Percentiles rank a stretch among this genome's conserved stretches.
phyloP scores from a whole-genome alignment of 1,140 invertebrate species.

The Nasonia giraulti region DNA sequence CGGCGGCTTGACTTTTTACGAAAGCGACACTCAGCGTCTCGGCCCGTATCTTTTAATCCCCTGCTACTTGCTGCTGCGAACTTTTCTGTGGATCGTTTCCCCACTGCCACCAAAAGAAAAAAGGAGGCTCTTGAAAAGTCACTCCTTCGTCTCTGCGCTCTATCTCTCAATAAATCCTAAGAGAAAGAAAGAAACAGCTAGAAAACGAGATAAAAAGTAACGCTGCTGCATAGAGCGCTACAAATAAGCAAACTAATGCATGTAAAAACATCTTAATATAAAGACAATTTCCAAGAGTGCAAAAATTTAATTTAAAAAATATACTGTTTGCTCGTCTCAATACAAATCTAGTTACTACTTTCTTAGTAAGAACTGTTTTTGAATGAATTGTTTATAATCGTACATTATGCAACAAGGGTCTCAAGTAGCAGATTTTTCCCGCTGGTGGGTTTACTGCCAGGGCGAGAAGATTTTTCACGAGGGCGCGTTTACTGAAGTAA shows the following conservation, averaged over 20 bases:
- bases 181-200: not conserved
- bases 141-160: not conserved
- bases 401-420: no score
- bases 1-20: slow-evolving; percentile 10
- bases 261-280: no score
- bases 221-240: not conserved
- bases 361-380: no score
- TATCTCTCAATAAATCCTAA: slow-evolving; percentile 10
- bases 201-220: not conserved
- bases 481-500: no score
- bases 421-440: no score
- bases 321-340: no score
- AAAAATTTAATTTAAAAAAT: no score
- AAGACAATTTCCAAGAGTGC: no score
- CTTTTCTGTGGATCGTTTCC: not conserved
- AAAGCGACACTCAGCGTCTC: not conserved
- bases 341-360: no score
- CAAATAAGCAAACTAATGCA: not conserved
- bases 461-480: no score
- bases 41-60: slow-evolving; percentile 19
- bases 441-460: no score
- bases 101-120: not conserved
- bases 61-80: not conserved
- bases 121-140: not conserved
- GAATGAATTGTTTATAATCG: no score